Percentiles rank a stretch among this genome's conserved stretches.
phyloP scores from a whole-genome alignment of 2,797 vertebrate genomes.

The Pangasius larnaudii region DNA sequence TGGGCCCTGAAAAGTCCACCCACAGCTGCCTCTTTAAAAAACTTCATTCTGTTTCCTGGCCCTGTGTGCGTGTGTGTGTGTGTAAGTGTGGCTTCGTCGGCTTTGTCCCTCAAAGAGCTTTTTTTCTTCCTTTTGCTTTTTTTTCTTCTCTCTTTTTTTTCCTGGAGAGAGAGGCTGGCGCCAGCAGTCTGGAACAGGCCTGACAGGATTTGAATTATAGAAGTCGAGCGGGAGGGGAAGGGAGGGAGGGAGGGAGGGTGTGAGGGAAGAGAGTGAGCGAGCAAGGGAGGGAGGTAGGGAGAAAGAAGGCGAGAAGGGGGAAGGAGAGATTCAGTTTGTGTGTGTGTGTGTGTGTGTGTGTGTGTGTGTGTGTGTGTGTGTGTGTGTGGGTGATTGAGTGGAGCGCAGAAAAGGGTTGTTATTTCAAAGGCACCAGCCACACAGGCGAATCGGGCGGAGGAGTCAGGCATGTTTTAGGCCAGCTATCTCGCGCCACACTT shows the following conservation, averaged over 20 bases:
- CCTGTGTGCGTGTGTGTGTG: constrained; percentile 50
- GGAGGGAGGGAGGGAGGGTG: constrained; percentile 45
- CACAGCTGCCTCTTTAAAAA: constrained; percentile 66
- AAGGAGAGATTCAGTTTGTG: constrained; percentile 55
- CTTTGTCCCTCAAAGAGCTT: constrained; percentile 79
- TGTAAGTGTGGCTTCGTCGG: constrained; percentile 59
- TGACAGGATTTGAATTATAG: constrained; percentile 87
- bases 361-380: constrained; percentile 46
- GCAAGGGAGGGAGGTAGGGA: constrained; percentile 47
- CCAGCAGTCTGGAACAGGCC: constrained; percentile 83
- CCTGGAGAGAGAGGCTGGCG: constrained; percentile 74
- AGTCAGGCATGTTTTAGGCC: constrained; percentile 47
- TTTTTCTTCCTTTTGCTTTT: constrained; percentile 55
- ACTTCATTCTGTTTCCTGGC: constrained; percentile 65
- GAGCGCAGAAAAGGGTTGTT: constrained; percentile 68
- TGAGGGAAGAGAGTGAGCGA: constrained; percentile 45
- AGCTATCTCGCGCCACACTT: constrained; percentile 43
- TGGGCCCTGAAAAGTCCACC: constrained; percentile 67
- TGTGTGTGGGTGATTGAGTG: constrained; percentile 62
- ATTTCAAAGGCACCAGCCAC: constrained; percentile 68
- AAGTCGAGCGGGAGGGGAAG: constrained; percentile 73
- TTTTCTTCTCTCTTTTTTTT: constrained; percentile 59
- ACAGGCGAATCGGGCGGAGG: constrained; percentile 60
- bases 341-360: constrained; percentile 51
- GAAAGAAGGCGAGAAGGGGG: constrained; percentile 40